These are phyloP conservation scores for Ischnus inquisitorius DNA, from an alignment of 2,888 invertebrate species.

Conservation along the genomic window DNA sequence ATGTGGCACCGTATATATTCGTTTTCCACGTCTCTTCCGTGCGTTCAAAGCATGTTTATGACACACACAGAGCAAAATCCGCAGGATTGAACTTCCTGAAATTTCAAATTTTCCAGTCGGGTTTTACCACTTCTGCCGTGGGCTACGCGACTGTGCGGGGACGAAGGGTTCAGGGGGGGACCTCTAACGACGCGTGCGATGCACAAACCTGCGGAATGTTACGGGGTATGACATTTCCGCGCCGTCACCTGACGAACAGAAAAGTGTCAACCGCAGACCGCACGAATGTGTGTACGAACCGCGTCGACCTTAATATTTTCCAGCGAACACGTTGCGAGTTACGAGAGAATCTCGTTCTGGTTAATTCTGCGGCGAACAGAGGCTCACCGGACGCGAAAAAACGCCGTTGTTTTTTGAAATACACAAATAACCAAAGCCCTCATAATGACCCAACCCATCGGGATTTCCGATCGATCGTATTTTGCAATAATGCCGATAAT, in stretches of 20 bases:
- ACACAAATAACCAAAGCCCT: neutral
- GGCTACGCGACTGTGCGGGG: neutral
- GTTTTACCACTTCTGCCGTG: constrained; percentile 36
- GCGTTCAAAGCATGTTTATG: constrained; percentile 54
- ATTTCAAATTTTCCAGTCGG: constrained; percentile 43
- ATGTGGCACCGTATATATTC: constrained; percentile 5
- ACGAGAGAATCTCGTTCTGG: neutral
- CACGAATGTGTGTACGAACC: constrained; percentile 9
- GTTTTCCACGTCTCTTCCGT: constrained; percentile 18
- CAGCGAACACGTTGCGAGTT: neutral
- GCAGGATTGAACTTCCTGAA: constrained; percentile 36
- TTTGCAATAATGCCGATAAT: neutral
- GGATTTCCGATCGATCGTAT: neutral
- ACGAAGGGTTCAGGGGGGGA: neutral
- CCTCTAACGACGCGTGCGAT: constrained; percentile 21
- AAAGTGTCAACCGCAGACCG: constrained; percentile 54
- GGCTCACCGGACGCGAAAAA: neutral
- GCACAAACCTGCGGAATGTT: constrained; percentile 22
- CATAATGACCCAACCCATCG: neutral
- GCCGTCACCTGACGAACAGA: constrained; percentile 53
- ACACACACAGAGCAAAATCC: constrained; percentile 52
- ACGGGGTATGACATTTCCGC: constrained; percentile 55
- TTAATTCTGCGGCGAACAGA: neutral
- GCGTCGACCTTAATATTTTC: constrained; percentile 9
- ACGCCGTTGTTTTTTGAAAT: neutral